Conservation (phyloP, 37 sponge, comb jelly and placozoan species). For the Theonella swinhoei region DNA sequence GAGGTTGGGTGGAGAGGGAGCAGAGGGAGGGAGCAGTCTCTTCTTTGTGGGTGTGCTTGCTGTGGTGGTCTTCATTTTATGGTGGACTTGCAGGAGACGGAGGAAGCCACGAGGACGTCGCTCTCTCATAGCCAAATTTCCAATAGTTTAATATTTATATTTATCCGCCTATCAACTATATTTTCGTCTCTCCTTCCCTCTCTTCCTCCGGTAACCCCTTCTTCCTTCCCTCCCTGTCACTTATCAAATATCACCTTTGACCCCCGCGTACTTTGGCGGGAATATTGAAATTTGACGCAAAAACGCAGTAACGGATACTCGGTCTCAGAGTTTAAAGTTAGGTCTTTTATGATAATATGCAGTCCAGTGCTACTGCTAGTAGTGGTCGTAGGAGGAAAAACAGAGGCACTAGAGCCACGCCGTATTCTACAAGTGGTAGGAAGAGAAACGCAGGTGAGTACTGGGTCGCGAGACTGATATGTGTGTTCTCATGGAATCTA, state of each 20-base stretch:
- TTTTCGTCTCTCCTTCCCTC: no score
- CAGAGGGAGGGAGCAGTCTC: conserved; percentile 1
- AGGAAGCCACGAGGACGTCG: neutral
- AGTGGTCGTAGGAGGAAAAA: neutral
- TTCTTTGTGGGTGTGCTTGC: neutral
- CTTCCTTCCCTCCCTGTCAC: no score
- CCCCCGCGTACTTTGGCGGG: no score
- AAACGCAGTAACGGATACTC: no score
- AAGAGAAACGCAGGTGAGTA: neutral
- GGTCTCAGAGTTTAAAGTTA: no score
- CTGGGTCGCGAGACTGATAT: no score
- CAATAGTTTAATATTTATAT: conserved; percentile 23
- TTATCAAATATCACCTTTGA: no score
- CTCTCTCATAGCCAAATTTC: conserved; percentile 21
- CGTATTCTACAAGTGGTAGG: neutral
- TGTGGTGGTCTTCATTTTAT: conserved; percentile 10
- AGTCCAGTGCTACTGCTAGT: neutral
- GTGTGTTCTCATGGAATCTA: neutral
- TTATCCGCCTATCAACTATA: no score
- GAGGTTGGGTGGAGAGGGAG: neutral
- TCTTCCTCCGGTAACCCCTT: no score
- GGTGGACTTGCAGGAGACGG: conserved; percentile 37
- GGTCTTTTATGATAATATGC: no score
- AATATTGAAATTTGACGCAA: no score
- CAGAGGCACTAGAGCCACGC: neutral